These are phyloP conservation scores for Aphaenogaster floridana DNA, from an alignment of 1,140 invertebrate genomes.

Conservation along the genomic window DNA sequence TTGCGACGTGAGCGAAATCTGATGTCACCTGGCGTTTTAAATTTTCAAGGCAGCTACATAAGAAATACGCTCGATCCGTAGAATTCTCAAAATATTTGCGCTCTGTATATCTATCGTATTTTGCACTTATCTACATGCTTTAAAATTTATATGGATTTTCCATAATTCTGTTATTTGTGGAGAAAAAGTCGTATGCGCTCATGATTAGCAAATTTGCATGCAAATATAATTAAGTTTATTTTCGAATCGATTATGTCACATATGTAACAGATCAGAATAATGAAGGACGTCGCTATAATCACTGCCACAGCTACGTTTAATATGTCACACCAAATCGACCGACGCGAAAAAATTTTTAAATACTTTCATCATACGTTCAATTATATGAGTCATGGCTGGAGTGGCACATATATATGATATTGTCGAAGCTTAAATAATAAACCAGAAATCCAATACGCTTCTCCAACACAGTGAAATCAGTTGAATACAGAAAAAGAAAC, in stretches of 20 bases:
- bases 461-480: background rate
- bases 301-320: background rate
- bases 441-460: background rate
- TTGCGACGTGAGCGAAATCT: conserved; percentile 2
- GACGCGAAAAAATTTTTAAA: background rate
- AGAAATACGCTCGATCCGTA: background rate
- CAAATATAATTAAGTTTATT: background rate
- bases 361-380: background rate
- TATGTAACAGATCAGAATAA: background rate
- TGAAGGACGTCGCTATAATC: background rate
- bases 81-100: background rate
- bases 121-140: background rate
- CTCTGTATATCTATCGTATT: background rate
- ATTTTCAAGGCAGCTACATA: background rate
- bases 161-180: background rate
- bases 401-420: background rate
- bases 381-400: background rate
- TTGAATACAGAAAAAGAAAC: background rate
- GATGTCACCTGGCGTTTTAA: background rate
- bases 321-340: background rate
- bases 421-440: background rate
- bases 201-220: background rate
- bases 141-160: background rate
- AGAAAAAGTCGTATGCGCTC: background rate
- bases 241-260: background rate